Conservation (phyloP, 2,888 invertebrate species). For the Pediacus dermestoides region DNA sequence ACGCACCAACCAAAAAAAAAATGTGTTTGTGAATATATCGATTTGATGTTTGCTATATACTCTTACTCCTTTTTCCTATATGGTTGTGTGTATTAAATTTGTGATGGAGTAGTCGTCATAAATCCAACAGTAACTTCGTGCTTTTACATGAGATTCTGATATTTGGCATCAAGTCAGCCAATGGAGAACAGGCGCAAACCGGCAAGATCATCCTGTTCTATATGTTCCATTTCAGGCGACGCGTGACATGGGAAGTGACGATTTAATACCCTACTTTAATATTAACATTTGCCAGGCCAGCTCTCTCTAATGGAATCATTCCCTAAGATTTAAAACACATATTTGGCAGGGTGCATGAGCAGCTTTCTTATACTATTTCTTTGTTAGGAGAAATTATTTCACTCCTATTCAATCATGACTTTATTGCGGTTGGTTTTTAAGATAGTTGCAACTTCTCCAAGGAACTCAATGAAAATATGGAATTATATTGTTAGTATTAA, state of each 20-base stretch:
- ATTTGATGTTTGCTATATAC: slow-evolving; percentile 8
- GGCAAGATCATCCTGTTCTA: slow-evolving; percentile 27
- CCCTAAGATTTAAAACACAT: slow-evolving; percentile 21
- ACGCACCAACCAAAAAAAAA: slow-evolving; percentile 10
- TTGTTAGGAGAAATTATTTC: too few relatives aligned
- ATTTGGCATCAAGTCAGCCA: slow-evolving; percentile 37
- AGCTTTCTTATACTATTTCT: too few relatives aligned
- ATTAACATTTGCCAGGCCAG: slow-evolving; percentile 26
- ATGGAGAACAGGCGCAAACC: slow-evolving; percentile 19
- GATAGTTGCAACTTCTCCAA: too few relatives aligned
- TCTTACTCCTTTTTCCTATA: slow-evolving; percentile 11
- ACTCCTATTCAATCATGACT: too few relatives aligned
- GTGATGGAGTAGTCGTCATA: slow-evolving; percentile 36
- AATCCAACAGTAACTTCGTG: slow-evolving; percentile 38
- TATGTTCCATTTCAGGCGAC: slow-evolving; percentile 29
- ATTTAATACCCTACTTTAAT: slow-evolving; percentile 36
- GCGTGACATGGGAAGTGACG: slow-evolving; percentile 24
- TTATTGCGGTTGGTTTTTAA: too few relatives aligned
- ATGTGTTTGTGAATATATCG: slow-evolving; percentile 19
- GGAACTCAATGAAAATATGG: too few relatives aligned
- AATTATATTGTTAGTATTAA: too few relatives aligned
- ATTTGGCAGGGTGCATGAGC: slow-evolving; percentile 29
- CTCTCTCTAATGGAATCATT: slow-evolving; percentile 25
- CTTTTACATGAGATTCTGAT: slow-evolving; percentile 39
- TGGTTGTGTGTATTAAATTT: slow-evolving; percentile 28